A percentile compares a stretch with the other conserved stretches of the same genome.
These are phyloP conservation scores for Rhamnusium bicolor DNA, from an alignment of 2,888 invertebrate genomes.

Conservation along the genomic window DNA sequence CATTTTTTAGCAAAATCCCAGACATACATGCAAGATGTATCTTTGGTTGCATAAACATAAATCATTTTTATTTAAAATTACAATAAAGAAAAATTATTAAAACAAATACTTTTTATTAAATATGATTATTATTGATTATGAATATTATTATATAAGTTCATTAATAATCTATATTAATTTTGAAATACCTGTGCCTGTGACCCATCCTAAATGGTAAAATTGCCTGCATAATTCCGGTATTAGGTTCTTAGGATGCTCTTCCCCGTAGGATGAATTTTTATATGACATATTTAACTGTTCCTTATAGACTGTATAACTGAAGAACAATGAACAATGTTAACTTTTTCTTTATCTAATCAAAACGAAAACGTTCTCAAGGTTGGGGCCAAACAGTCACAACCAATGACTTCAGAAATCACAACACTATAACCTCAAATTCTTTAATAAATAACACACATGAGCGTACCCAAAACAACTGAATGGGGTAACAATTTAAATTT, in stretches of 20 bases:
- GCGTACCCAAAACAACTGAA: background rate
- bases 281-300: slow-evolving; percentile 32
- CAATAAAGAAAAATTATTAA: too few species aligned
- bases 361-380: background rate
- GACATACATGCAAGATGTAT: background rate
- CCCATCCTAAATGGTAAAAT: slow-evolving; percentile 96
- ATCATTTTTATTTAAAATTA: too few species aligned
- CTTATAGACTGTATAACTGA: background rate
- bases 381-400: too few species aligned
- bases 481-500: background rate
- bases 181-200: slow-evolving; percentile 86
- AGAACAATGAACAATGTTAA: background rate
- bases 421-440: background rate
- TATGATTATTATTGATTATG: too few species aligned
- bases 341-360: background rate
- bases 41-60: background rate
- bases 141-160: too few species aligned
- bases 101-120: too few species aligned
- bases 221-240: slow-evolving; percentile 92
- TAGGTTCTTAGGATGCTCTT: slow-evolving; percentile 82
- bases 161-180: background rate
- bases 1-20: background rate
- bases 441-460: background rate
- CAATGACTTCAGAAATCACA: background rate
- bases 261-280: slow-evolving; percentile 34